Percentiles rank a stretch among this genome's conserved stretches.
These are phyloP conservation scores for Lutraria lutraria DNA, from an alignment of 2,888 invertebrate genomes.

Conservation along the genomic window DNA sequence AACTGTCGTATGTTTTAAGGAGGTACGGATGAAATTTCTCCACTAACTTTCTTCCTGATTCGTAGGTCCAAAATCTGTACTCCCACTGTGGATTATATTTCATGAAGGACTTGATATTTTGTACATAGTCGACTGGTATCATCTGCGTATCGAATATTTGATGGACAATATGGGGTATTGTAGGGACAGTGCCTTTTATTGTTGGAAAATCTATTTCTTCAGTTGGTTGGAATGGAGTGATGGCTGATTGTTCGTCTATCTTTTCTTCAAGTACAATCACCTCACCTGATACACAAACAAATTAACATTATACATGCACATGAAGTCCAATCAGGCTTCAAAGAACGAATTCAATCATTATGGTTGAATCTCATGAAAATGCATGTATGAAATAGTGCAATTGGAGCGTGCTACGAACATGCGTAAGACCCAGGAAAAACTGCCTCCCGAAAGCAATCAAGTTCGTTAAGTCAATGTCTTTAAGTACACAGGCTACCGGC, in stretches of 20 bases:
- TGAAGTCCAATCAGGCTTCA: too few species aligned
- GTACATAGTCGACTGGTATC: conserved; percentile 30
- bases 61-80: conserved; percentile 84
- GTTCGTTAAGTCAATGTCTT: too few species aligned
- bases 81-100: conserved; percentile 80
- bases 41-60: conserved; percentile 77
- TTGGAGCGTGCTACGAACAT: too few species aligned
- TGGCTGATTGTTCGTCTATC: neutral
- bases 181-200: neutral
- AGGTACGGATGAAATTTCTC: conserved; percentile 74
- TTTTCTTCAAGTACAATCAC: too few species aligned
- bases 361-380: too few species aligned
- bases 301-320: too few species aligned
- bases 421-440: too few species aligned
- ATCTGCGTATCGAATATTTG: conserved; percentile 40
- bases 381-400: too few species aligned
- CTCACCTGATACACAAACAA: too few species aligned
- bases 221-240: conserved; percentile 36
- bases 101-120: conserved; percentile 70
- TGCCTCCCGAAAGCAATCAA: too few species aligned
- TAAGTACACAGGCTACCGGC: too few species aligned
- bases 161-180: conserved; percentile 61
- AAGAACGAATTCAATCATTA: too few species aligned
- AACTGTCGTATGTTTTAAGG: conserved; percentile 74
- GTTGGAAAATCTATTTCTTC: conserved; percentile 46